Conservation (phyloP, 1,140 invertebrate species). For the Neodiprion virginianus region DNA sequence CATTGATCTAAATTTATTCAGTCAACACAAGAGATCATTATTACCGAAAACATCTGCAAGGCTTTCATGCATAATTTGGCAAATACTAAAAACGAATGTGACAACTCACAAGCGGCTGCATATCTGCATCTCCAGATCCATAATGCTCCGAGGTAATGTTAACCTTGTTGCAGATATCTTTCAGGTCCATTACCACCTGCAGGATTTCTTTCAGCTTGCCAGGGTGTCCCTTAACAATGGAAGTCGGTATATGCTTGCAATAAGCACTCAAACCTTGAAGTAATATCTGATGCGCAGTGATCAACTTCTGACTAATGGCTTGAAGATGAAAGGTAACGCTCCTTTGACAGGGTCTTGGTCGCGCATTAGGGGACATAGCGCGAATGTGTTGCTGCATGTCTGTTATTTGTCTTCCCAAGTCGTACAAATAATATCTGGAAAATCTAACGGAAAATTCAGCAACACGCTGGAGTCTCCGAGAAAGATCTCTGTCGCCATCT, state of each 20-base stretch:
- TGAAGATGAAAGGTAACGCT: slow-evolving; percentile 47
- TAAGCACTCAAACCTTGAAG: slow-evolving; percentile 53
- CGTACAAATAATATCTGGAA: slow-evolving; percentile 58
- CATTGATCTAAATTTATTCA: slow-evolving; percentile 42
- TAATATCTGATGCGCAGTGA: slow-evolving; percentile 51
- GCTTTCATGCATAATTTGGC: background rate
- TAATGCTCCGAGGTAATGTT: slow-evolving; percentile 46
- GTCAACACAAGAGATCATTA: background rate
- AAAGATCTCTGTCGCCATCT: slow-evolving; percentile 54
- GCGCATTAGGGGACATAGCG: slow-evolving; percentile 33
- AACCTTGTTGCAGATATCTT: slow-evolving; percentile 47
- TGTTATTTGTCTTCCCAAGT: slow-evolving; percentile 48
- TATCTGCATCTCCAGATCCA: slow-evolving; percentile 47
- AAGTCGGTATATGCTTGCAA: slow-evolving; percentile 55
- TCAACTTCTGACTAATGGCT: slow-evolving; percentile 52
- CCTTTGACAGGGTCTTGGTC: slow-evolving; percentile 38
- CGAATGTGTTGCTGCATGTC: slow-evolving; percentile 50
- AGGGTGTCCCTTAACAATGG: slow-evolving; percentile 47
- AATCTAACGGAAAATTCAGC: slow-evolving; percentile 55
- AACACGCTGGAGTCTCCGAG: slow-evolving; percentile 49
- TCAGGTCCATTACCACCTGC: slow-evolving; percentile 46
- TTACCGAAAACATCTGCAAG: background rate
- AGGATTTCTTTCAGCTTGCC: slow-evolving; percentile 54
- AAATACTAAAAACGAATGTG: background rate
- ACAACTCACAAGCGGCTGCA: slow-evolving; percentile 40